These are phyloP conservation scores for Catharus ustulatus DNA, from an alignment of 2,797 vertebrate genomes.

Conservation along the genomic window DNA sequence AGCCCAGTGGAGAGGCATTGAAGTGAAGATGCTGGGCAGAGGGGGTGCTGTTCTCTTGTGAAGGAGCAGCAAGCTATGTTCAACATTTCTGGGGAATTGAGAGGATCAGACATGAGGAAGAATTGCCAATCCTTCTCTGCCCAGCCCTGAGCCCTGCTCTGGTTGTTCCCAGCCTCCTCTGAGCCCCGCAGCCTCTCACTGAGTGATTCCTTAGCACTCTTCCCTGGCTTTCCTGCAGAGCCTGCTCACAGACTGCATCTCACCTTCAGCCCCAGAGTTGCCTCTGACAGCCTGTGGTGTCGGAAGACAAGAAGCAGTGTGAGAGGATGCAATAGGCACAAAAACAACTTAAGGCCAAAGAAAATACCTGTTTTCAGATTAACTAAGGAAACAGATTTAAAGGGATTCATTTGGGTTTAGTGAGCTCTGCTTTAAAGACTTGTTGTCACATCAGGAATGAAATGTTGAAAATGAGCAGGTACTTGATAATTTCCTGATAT, in stretches of 20 bases:
- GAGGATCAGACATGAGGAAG: fast-evolving
- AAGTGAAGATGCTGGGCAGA: neutral
- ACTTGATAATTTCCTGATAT: neutral
- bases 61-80: neutral
- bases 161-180: neutral
- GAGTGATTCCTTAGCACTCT: neutral
- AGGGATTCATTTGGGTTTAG: neutral
- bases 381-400: neutral
- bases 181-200: neutral
- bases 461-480: neutral
- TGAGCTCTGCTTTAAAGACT: neutral
- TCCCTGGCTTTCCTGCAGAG: fast-evolving
- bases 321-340: neutral
- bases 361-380: neutral
- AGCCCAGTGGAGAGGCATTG: fast-evolving
- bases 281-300: neutral
- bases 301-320: neutral
- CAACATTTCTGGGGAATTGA: neutral
- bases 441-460: neutral
- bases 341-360: neutral
- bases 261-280: neutral
- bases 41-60: neutral
- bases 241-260: neutral
- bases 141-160: fast-evolving
- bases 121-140: neutral